phyloP scores from a whole-genome alignment of 2,797 vertebrate species.

The Urocyon cinereoargenteus region DNA sequence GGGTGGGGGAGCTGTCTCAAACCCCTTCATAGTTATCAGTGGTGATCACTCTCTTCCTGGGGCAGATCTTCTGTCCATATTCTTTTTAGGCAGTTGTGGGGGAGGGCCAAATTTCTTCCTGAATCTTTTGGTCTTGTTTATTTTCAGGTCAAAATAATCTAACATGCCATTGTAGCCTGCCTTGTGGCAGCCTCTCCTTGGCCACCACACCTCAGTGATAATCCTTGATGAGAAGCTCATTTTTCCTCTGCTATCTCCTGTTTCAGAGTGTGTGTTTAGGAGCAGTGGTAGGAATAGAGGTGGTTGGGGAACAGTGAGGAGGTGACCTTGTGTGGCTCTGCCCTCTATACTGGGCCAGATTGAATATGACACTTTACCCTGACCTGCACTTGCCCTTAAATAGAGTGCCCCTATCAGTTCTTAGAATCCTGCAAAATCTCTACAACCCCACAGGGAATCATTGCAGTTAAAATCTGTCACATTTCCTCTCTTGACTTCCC shows the following conservation, averaged over 20 bases:
- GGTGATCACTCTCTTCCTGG: neutral
- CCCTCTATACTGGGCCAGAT: neutral
- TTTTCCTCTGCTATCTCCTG: neutral
- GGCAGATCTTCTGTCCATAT: neutral
- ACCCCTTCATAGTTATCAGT: neutral
- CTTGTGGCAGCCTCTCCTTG: neutral
- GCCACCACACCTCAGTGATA: neutral
- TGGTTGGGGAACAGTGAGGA: neutral
- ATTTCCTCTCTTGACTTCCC: slow-evolving; percentile 65
- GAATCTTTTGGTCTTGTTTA: neutral
- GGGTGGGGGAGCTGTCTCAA: neutral
- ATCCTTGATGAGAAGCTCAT: neutral
- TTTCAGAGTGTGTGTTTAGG: neutral
- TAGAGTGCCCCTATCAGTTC: neutral
- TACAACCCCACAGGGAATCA: neutral
- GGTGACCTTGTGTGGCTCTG: neutral
- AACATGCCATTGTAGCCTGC: neutral
- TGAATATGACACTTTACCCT: neutral
- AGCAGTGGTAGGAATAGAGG: neutral
- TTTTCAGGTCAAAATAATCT: neutral
- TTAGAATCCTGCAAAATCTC: neutral
- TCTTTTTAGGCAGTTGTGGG: neutral
- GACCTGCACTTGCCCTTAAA: neutral
- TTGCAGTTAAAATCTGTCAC: slow-evolving; percentile 5
- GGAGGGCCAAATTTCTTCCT: neutral